Evolutionary conservation across 1,140 invertebrate species (phyloP), one percentile per base, ranked within the genome.

Genomic region (Ostrea edulis): DNA sequence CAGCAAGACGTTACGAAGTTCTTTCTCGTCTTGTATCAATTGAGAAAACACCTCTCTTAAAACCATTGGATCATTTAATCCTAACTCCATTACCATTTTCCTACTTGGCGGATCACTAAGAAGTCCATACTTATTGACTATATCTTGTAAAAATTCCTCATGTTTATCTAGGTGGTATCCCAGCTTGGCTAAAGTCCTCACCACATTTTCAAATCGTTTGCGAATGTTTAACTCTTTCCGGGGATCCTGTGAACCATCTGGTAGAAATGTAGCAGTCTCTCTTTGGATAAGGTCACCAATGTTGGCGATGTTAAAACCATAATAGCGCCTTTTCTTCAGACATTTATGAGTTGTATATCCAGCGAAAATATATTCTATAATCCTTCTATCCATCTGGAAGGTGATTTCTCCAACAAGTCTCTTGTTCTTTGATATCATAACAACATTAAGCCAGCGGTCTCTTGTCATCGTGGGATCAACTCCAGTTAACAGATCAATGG

Each of bases 41-140:
- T 91, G 90, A 25, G 68, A 65, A 11, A 93, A 29, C 8, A 93
- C 29, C 20, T 87, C n/a, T 2, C 90, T 25, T 8, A 93, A 81
- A 7, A 90, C 84, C 5, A 85, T 81, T n/a, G 90, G 86, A 55
- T 92, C 91, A 9, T 90, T 82, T 8, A 92, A 77, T 20, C 92
- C 89, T 53, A 91, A 86, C 9, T 65, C 84, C 0, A 89, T 55
- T 17, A 90, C 86, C 0, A 88, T 90, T 14, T 83, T 84, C 4
- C 77, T 25, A 14, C 92, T 88, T 51, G 92, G 91, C 7, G 90
- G 86, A n/a, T 84, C 89, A 35, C 84, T 87, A 9, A 93, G 84
- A 2, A 93, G 87, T 14, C 93, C 93, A 86, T 92, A 92, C 35
- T 91, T 91, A 86, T 93, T 93, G 77, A 93, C 90, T 54, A 93